Percentiles rank a stretch among this genome's conserved stretches.
Conservation (phyloP, 2,797 vertebrate species). For the Enteromius afrohamiltoni region DNA sequence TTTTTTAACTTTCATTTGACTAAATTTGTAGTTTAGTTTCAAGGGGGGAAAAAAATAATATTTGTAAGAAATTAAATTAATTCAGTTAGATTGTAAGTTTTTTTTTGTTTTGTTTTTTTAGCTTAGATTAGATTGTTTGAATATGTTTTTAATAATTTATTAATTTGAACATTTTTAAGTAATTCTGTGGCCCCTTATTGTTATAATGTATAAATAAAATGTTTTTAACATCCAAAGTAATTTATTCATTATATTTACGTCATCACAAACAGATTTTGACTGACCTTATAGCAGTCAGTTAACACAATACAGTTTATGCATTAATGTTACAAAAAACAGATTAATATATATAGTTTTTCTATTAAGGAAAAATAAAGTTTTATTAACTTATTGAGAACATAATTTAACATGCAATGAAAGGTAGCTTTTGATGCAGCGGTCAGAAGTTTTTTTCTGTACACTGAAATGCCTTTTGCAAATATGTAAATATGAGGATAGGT, state of each 20-base stretch:
- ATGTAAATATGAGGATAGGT: background rate
- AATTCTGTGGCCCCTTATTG: background rate
- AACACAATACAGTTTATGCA: background rate
- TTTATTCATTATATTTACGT: background rate
- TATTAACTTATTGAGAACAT: background rate
- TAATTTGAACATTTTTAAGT: background rate
- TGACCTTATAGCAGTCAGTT: background rate
- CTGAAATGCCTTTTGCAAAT: background rate
- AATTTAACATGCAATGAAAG: background rate
- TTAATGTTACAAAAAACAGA: background rate
- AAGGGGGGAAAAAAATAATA: background rate
- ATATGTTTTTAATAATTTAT: background rate
- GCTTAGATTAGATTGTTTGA: background rate
- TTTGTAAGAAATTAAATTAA: background rate
- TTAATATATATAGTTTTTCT: background rate
- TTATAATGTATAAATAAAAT: background rate
- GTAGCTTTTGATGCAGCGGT: background rate
- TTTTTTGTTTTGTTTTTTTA: background rate
- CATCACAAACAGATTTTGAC: background rate
- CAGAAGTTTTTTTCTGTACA: background rate
- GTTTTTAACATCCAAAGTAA: background rate
- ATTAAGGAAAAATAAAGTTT: background rate
- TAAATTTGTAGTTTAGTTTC: background rate
- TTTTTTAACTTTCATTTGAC: background rate
- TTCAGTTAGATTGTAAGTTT: background rate